Evolutionary conservation across 2,113 vertebrate genomes (phyloP).

Genomic region (Ploceus nigricollis): DNA sequence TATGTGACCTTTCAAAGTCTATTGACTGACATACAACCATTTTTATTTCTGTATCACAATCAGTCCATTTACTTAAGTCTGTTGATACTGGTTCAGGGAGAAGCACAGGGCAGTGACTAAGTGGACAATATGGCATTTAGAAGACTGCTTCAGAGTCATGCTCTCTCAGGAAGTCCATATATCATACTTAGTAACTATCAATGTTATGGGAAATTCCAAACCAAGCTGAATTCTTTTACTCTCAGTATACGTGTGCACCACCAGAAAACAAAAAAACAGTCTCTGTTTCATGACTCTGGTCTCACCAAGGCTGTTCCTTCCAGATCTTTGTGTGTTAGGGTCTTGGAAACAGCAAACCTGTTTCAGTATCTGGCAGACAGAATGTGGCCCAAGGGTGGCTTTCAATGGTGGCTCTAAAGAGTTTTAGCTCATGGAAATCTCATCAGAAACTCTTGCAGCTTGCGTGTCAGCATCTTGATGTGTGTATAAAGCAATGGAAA

Average conservation of each 20-base stretch:
- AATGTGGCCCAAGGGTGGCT: not conserved
- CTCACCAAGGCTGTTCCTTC: not conserved
- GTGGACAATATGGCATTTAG: not conserved
- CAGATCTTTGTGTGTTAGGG: not conserved
- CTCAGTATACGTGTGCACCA: not conserved
- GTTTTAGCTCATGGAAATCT: not conserved
- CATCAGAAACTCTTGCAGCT: not conserved
- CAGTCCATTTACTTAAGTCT: not conserved
- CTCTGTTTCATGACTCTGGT: not conserved
- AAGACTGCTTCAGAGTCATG: not conserved
- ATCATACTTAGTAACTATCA: not conserved
- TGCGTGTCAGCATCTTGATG: accelerated
- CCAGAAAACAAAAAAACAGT: not conserved
- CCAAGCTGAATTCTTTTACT: not conserved
- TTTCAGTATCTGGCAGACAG: not conserved
- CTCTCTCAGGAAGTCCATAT: not conserved
- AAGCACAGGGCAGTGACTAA: not conserved
- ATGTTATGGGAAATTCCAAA: not conserved
- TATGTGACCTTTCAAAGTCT: not conserved
- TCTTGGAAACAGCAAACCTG: not conserved
- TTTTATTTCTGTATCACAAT: not conserved
- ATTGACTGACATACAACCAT: not conserved
- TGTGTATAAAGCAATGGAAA: not conserved
- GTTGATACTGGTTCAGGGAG: not conserved
- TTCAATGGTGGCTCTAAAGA: not conserved